A percentile compares a stretch with the other conserved stretches of the same genome.
Conservation (phyloP, 2,888 invertebrate genomes). For the Tanytarsus gracilentus region DNA sequence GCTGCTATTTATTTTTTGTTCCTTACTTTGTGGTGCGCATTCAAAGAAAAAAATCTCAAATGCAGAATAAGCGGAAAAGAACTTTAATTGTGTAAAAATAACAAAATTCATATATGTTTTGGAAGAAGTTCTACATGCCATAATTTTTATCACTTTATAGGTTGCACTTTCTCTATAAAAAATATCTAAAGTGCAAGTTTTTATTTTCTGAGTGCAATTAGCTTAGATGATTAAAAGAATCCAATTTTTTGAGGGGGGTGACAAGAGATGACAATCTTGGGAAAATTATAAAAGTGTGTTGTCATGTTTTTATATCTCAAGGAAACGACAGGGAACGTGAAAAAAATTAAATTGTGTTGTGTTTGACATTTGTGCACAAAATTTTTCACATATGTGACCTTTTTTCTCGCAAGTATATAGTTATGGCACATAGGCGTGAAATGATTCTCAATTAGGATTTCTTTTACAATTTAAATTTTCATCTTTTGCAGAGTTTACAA, state of each 20-base stretch:
- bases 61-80: too few relatives aligned
- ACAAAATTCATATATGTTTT: too few relatives aligned
- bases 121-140: conserved; percentile 7
- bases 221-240: background rate
- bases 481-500: conserved; percentile 34
- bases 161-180: background rate
- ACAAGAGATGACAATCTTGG: background rate
- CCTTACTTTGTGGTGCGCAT: too few relatives aligned
- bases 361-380: background rate
- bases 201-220: background rate
- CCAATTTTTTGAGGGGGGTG: background rate
- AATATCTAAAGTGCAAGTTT: background rate
- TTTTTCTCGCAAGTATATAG: background rate
- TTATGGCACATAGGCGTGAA: background rate
- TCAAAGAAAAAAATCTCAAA: too few relatives aligned
- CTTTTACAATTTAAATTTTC: background rate
- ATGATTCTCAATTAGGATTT: background rate
- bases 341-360: conserved; percentile 23
- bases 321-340: conserved; percentile 25
- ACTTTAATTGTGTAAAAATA: too few relatives aligned
- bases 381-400: background rate
- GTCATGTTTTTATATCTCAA: background rate
- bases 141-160: background rate
- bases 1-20: too few relatives aligned
- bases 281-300: background rate